Evolutionary conservation across 2,888 invertebrate genomes (phyloP), one percentile per base, ranked within the genome.

Genomic region (Physocephala rufipes): DNA sequence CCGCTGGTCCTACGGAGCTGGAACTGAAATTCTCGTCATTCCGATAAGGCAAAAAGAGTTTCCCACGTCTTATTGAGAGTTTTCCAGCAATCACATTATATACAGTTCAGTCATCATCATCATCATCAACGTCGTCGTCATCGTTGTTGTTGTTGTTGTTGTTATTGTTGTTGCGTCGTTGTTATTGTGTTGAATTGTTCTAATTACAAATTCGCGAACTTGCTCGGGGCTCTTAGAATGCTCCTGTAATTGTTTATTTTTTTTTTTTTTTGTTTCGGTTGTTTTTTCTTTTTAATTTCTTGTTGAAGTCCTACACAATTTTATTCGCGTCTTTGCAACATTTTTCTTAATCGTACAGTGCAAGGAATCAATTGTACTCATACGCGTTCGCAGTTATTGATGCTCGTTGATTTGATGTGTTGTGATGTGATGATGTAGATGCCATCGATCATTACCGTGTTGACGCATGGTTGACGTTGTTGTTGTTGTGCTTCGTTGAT

Each of bases 51-150:
- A 61, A 49, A n/a, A n/a, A 68, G 62, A 66, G 55, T 73, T 78
- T 78, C 78, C 77, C 78, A 78, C 82, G 81, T 82, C 82, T 82
- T 81, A 82, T 82, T 82, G 81, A 80, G 79, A 79, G 76, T 79
- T 80, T 79, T 71, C 72, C 55, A 65, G 51, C 71, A 61, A 59
- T 66, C 71, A 68, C 68, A 68, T 62, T 62, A 51, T 68, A 67
- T 28, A 68, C 68, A 61, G 68, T 68, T 68, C 55, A 7, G 51
- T 51, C 19, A 26, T 61, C 30, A n/a, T 24, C n/a, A 15, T 15
- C 49, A 12, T 3, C 15, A 12, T n/a, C 15, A 12, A 7, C n/a
- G 49, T 49, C 49, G 12, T 55, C 13, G 55, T 55, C 55, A 21
- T 36, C 19, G 36, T 36, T 9, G 9, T 36, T 9, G 9, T 36